Evolutionary conservation across 2,113 vertebrate genomes (phyloP), one percentile per base, ranked within the genome.

Genomic region (Oxyura jamaicensis): DNA sequence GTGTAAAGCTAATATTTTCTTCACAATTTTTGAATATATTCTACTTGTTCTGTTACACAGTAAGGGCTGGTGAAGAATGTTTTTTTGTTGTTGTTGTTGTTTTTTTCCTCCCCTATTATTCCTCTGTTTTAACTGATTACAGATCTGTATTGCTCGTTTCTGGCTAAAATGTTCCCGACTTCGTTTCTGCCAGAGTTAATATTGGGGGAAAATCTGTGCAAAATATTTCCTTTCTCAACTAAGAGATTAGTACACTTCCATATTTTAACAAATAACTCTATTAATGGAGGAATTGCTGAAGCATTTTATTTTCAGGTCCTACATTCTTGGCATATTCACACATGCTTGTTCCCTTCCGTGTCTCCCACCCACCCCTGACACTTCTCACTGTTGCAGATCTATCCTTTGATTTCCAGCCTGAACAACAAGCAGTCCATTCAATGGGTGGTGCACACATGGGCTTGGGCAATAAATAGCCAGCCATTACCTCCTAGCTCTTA

Each of bases 1-100:
- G 29, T 36, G 65, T 78, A 68, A 91, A 95, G 55, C 62, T 81
- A 72, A 11, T 69, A 52, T 77, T 96, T 93, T 83, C 60, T 83
- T 95, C 8, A 22, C 73, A 41, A 67, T 60, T 92, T 77, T 41
- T 90, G 66, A 76, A 88, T 89, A 1, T 90, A 20, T 60, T 75
- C 28, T 71, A 91, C 72, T 79, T 87, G 26, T 80, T 93, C 60
- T 83, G 36, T 44, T 90, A 17, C 2, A n/a, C 52, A 73, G 81
- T 50, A 29, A 83, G 71, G 56, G 26, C 62, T 90, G 36, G 39
- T 16, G 68, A 90, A 93, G 44, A 46, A 21, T 71, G 62, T n/a
- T 53, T 77, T 88, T 78, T 77, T 83, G 75, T 33, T 88, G 94
- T 39, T 39, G 8, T 10, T 39, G 8, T 39, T 39, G 8, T 39